Evolutionary conservation across 2,113 vertebrate genomes (phyloP).

Genomic region (human): DNA sequence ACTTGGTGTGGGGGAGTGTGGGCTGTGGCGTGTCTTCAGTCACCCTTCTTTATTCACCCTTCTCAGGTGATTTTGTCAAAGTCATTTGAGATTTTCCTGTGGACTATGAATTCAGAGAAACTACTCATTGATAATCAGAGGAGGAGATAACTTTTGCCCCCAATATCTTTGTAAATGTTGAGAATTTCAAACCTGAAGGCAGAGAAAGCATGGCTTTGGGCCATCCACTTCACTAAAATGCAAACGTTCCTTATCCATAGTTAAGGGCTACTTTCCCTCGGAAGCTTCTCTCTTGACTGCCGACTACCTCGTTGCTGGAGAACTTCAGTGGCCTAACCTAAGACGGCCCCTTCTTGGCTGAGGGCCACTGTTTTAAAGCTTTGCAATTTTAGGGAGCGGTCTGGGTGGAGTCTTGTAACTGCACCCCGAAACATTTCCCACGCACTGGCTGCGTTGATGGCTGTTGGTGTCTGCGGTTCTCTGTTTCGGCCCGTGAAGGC

Average conservation of each 20-base stretch:
- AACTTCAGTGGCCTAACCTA: neutral
- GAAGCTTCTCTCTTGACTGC: neutral
- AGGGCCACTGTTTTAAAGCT: conserved; percentile 5
- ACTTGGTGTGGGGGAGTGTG: neutral
- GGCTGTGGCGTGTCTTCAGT: neutral
- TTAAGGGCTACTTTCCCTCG: neutral
- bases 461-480: conserved; percentile 42
- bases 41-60: neutral
- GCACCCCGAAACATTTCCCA: conserved; percentile 48
- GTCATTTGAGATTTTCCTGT: neutral
- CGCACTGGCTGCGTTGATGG: neutral
- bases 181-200: neutral
- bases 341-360: conserved; percentile 13
- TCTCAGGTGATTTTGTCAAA: conserved; percentile 30
- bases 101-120: conserved; percentile 34
- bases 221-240: neutral
- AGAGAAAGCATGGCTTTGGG: neutral
- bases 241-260: neutral
- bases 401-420: conserved; percentile 56
- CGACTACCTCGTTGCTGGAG: neutral
- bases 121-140: neutral
- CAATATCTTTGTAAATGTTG: neutral
- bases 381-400: conserved; percentile 48
- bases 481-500: neutral
- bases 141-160: neutral